Evolutionary conservation across 2,888 invertebrate genomes (phyloP).

Genomic region (Cheilosia impressa): DNA sequence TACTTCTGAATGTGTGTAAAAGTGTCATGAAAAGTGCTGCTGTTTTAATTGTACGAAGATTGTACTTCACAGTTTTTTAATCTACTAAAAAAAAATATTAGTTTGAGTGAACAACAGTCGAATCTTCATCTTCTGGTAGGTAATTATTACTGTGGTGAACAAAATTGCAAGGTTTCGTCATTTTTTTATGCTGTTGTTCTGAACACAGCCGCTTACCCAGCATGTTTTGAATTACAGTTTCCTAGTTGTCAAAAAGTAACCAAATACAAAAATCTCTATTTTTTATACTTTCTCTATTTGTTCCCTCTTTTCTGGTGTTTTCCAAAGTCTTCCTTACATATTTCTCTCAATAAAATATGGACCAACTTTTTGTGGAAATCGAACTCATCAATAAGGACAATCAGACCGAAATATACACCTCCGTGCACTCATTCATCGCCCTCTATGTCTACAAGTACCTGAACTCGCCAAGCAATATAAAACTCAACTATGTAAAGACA

Average conservation of each 20-base stretch:
- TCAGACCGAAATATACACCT: constrained; percentile 82
- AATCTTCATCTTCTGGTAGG: background rate
- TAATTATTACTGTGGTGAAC: too few relatives aligned
- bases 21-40: too few relatives aligned
- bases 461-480: constrained; percentile 83
- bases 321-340: constrained; percentile 33
- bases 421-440: constrained; percentile 87
- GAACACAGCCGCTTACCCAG: constrained; percentile 37
- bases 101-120: too few relatives aligned
- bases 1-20: too few relatives aligned
- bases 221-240: constrained; percentile 13
- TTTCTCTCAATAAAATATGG: constrained; percentile 77
- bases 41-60: too few relatives aligned
- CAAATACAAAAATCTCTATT: constrained; percentile 53
- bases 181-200: background rate
- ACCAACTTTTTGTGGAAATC: constrained; percentile 82
- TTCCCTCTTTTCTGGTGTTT: constrained; percentile 24
- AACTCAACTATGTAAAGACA: constrained; percentile 83
- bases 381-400: constrained; percentile 79
- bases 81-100: too few relatives aligned
- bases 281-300: constrained; percentile 61
- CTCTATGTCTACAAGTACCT: constrained; percentile 87
- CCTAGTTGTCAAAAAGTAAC: constrained; percentile 40
- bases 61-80: too few relatives aligned
- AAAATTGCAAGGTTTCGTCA: too few relatives aligned